Evolutionary conservation across 2,113 vertebrate species (phyloP).

Genomic region (Pterocles burchelli): DNA sequence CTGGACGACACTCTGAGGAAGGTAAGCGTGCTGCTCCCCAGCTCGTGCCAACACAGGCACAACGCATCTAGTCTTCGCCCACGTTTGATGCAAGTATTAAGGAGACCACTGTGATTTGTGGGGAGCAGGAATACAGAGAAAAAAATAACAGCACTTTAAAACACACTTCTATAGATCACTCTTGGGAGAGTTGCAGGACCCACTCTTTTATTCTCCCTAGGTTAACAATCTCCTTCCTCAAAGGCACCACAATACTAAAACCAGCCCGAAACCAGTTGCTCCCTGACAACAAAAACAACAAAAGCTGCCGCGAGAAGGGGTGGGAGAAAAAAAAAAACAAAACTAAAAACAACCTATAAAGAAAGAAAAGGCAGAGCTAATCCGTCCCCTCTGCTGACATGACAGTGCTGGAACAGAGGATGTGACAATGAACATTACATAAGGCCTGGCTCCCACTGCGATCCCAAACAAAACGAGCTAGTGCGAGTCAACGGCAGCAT

Average conservation of each 20-base stretch:
- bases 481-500: neutral
- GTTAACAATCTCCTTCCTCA: neutral
- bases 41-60: neutral
- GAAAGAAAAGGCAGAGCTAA: slow-evolving; percentile 33
- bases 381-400: slow-evolving; percentile 13
- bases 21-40: neutral
- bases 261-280: neutral
- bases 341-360: neutral
- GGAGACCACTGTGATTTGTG: neutral
- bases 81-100: neutral
- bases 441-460: slow-evolving; percentile 31
- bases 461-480: slow-evolving; percentile 28
- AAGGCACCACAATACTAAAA: neutral
- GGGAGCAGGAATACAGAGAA: neutral
- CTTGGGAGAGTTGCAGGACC: neutral
- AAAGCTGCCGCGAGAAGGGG: slow-evolving; percentile 25
- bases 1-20: neutral
- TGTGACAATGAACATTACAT: slow-evolving; percentile 54
- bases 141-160: neutral
- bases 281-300: neutral
- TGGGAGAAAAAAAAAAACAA: neutral
- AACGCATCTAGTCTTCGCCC: neutral
- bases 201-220: neutral
- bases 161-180: neutral
- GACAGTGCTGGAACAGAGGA: neutral